Percentiles rank a stretch among this genome's conserved stretches.
Evolutionary conservation across 2,113 vertebrate genomes (phyloP).

Genomic region (Helogale parvula): DNA sequence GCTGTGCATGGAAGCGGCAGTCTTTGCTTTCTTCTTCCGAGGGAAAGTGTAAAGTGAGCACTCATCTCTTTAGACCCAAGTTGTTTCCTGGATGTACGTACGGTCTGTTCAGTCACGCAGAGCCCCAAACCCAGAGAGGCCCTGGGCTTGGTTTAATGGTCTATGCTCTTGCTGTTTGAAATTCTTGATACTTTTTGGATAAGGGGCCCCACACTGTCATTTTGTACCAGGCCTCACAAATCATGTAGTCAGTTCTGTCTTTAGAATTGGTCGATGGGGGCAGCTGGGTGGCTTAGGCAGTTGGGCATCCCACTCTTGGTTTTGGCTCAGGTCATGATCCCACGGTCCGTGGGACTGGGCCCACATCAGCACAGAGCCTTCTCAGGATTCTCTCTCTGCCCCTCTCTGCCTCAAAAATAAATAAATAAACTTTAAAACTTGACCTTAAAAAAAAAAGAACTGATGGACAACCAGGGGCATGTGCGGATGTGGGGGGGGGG

Average conservation of each 20-base stretch:
- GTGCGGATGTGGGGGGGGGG: not conserved
- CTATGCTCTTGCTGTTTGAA: not conserved
- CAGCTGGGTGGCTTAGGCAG: too few species aligned
- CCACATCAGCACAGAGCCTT: too few species aligned
- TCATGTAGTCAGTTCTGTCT: not conserved
- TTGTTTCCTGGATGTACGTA: not conserved
- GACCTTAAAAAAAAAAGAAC: too few species aligned
- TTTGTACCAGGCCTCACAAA: not conserved
- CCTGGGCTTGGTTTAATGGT: not conserved
- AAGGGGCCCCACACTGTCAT: not conserved
- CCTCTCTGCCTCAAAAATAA: too few species aligned
- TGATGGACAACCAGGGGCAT: not conserved
- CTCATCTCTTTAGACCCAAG: not conserved
- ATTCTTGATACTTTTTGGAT: conserved; percentile 1
- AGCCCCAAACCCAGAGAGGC: not conserved
- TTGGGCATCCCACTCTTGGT: too few species aligned
- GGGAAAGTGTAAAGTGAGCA: not conserved
- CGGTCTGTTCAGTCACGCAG: not conserved
- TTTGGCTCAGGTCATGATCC: too few species aligned
- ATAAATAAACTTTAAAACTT: too few species aligned
- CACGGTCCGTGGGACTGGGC: too few species aligned
- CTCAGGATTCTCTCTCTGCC: too few species aligned
- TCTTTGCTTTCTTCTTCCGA: not conserved
- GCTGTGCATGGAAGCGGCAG: not conserved
- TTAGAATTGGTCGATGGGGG: not conserved